phyloP scores from a whole-genome alignment of 92 coral and sea anemone genomes.

The Meandrina meandrites region DNA sequence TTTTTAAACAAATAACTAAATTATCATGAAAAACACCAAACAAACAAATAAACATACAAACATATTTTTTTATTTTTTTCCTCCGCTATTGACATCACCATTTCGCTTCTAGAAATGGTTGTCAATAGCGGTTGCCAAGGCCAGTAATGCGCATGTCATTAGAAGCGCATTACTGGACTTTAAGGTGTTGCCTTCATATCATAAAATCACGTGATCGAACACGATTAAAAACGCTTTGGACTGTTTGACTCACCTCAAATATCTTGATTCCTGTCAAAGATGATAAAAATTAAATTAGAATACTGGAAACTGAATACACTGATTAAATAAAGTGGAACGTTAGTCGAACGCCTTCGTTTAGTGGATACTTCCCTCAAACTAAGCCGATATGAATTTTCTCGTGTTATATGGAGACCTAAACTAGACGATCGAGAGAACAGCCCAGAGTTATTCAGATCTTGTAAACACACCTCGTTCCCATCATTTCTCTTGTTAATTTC shows the following conservation, averaged over 20 bases:
- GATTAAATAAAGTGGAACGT: no score
- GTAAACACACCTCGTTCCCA: no score
- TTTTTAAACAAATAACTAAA: no score
- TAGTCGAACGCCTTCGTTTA: no score
- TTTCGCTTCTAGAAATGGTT: not conserved
- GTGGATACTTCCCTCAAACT: no score
- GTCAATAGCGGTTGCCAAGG: not conserved
- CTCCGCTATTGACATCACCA: not conserved
- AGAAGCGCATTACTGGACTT: constrained; percentile 18
- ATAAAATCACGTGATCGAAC: not conserved
- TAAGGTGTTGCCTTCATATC: constrained; percentile 34
- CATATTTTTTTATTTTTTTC: not conserved
- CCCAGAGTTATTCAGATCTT: no score
- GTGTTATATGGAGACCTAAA: no score
- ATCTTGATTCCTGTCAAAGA: constrained; percentile 17
- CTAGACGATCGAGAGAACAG: no score
- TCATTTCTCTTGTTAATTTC: no score
- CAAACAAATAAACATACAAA: not conserved
- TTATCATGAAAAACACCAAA: not conserved
- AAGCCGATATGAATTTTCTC: no score
- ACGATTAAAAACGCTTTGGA: not conserved
- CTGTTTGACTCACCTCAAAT: constrained; percentile 7
- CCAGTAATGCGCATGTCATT: constrained; percentile 29
- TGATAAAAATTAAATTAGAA: not conserved
- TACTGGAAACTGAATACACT: not conserved